Percentiles rank a stretch among this genome's conserved stretches.
Conservation (phyloP, 2,888 invertebrate species). For the Zhengitettix transpicula region DNA sequence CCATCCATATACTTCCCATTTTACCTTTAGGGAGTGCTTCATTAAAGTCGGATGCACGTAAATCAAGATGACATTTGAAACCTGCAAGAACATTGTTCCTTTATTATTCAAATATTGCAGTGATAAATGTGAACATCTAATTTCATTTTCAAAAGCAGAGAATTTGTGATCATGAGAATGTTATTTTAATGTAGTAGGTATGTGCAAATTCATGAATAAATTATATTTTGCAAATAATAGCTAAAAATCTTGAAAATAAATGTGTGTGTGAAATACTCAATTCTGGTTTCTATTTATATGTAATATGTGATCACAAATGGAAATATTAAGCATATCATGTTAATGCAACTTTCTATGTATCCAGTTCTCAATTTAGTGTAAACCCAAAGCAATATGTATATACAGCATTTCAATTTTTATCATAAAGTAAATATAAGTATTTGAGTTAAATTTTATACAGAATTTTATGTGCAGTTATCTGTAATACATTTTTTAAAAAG, state of each 20-base stretch:
- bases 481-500: not conserved
- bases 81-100: too few species aligned
- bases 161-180: too few species aligned
- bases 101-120: too few species aligned
- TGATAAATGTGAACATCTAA: too few species aligned
- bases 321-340: slow-evolving; percentile 1
- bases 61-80: too few species aligned
- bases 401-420: not conserved
- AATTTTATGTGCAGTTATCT: not conserved
- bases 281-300: not conserved
- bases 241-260: not conserved
- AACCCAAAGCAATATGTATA: slow-evolving; percentile 1
- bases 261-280: not conserved
- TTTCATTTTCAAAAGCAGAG: too few species aligned
- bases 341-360: not conserved
- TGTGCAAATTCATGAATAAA: too few species aligned
- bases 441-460: not conserved
- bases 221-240: too few species aligned
- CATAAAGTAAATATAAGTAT: not conserved
- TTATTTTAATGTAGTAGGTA: too few species aligned
- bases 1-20: too few species aligned
- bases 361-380: not conserved
- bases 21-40: too few species aligned
- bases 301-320: not conserved
- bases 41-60: too few species aligned